Conservation (phyloP, 2,797 vertebrate genomes). For the Glossophaga mutica region DNA sequence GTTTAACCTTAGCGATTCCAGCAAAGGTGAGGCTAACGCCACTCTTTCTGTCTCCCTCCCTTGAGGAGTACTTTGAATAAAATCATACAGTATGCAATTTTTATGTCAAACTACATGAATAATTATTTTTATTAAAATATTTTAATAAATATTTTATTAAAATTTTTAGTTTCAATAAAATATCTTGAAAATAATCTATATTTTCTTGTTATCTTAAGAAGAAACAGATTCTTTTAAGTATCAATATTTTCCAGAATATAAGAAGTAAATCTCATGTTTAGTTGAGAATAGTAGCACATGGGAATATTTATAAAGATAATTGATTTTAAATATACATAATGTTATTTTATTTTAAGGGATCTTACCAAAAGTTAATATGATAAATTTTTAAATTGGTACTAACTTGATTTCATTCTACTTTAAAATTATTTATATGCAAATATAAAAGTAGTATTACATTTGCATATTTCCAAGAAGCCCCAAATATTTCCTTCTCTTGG, state of each 20-base stretch:
- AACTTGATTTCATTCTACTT: slow-evolving; percentile 27
- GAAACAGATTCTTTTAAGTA: slow-evolving; percentile 4
- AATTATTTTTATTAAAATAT: background rate
- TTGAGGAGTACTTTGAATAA: background rate
- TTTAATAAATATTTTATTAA: too few species aligned
- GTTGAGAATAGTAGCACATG: background rate
- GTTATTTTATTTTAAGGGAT: background rate
- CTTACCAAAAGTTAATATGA: background rate
- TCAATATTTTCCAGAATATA: background rate
- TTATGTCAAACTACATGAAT: background rate
- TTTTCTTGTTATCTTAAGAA: background rate
- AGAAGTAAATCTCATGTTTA: background rate
- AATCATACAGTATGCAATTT: background rate
- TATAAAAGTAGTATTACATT: background rate
- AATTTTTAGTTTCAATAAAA: background rate
- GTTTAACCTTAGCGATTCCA: slow-evolving; percentile 17
- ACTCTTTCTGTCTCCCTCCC: background rate
- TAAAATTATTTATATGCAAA: background rate
- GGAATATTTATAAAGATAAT: background rate
- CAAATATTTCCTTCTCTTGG: background rate
- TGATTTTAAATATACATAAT: background rate
- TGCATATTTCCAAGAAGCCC: slow-evolving; percentile 1
- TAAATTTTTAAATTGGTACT: background rate
- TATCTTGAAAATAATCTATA: background rate
- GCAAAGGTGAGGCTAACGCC: background rate